Evolutionary conservation across 2,797 vertebrate genomes (phyloP).

Genomic region (Orientallactaga sibirica): DNA sequence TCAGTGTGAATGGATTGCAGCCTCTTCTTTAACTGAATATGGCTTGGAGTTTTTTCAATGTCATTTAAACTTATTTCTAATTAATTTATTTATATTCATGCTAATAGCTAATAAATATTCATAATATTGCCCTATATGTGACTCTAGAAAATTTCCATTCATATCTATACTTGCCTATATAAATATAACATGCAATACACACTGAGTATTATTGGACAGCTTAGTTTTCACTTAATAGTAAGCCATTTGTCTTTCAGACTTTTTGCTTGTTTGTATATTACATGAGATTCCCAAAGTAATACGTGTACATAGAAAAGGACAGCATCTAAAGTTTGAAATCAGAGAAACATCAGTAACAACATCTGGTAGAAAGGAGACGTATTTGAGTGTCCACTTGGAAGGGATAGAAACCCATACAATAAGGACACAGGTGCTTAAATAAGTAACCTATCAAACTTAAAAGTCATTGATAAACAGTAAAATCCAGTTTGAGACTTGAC

Average conservation of each 20-base stretch:
- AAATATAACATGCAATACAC: neutral
- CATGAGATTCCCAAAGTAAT: neutral
- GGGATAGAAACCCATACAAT: neutral
- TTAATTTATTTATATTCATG: neutral
- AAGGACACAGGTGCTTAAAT: neutral
- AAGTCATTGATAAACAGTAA: neutral
- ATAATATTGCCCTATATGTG: neutral
- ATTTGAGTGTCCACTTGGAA: neutral
- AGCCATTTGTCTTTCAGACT: neutral
- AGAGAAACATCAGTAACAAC: neutral
- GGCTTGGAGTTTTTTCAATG: neutral
- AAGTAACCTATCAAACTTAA: neutral
- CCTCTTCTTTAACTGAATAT: neutral
- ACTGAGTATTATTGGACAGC: neutral
- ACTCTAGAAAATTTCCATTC: neutral
- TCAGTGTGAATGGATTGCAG: neutral
- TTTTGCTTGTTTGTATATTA: neutral
- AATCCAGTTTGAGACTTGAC: neutral
- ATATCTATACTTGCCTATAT: neutral
- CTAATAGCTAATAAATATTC: neutral
- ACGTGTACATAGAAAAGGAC: neutral
- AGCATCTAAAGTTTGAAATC: neutral
- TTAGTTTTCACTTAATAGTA: neutral
- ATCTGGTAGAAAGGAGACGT: neutral
- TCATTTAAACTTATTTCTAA: neutral